Evolutionary conservation across 2,113 vertebrate genomes (phyloP).

Genomic region (Nipponia nippon): DNA sequence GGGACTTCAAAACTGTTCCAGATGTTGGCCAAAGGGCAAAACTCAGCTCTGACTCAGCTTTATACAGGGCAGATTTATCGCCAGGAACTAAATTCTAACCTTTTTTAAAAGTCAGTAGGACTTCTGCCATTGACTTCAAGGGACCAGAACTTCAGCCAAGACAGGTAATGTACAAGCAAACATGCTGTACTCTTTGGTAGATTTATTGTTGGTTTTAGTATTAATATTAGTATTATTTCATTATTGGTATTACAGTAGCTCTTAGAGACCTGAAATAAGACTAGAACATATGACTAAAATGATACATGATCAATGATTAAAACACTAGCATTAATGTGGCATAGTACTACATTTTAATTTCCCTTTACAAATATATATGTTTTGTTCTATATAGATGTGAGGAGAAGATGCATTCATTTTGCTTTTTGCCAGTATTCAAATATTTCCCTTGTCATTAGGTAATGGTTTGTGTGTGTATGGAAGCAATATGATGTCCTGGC

Average conservation of each 20-base stretch:
- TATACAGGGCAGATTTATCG: background rate
- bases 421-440: background rate
- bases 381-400: background rate
- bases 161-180: background rate
- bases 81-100: background rate
- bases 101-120: background rate
- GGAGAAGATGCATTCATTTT: background rate
- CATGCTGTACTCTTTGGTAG: background rate
- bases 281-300: background rate
- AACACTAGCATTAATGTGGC: background rate
- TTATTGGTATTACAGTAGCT: background rate
- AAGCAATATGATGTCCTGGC: background rate
- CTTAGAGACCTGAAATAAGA: background rate
- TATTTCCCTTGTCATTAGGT: background rate
- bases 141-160: background rate
- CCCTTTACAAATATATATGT: background rate
- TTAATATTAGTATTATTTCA: background rate
- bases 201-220: background rate
- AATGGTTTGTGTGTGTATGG: background rate
- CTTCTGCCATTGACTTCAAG: background rate
- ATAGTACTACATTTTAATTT: background rate
- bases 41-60: background rate
- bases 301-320: background rate
- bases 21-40: background rate
- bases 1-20: background rate